Percentiles rank a stretch among this genome's conserved stretches.
phyloP scores from a whole-genome alignment of 2,797 vertebrate species.

The Onychomys torridus region DNA sequence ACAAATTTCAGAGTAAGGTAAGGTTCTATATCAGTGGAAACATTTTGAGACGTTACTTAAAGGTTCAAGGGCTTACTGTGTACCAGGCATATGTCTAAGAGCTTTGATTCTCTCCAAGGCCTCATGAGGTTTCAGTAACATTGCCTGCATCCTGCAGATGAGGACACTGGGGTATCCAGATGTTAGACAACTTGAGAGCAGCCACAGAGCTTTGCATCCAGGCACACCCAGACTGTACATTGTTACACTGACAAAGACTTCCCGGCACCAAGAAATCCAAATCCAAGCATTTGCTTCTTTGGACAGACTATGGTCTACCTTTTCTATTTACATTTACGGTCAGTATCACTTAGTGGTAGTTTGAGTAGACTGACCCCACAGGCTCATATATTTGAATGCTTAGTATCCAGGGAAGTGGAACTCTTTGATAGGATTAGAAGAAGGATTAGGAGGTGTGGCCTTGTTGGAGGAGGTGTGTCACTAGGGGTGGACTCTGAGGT shows the following conservation, averaged over 20 bases:
- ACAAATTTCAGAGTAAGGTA: not conserved
- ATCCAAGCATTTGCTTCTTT: not conserved
- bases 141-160: not conserved
- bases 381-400: not conserved
- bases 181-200: not conserved
- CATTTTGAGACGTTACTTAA: not conserved
- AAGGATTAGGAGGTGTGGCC: not conserved
- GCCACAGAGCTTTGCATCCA: not conserved
- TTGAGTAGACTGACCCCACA: not conserved
- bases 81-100: not conserved
- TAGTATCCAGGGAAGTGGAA: not conserved
- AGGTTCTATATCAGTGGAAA: slow-evolving; percentile 11
- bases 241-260: not conserved
- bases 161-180: not conserved
- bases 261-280: not conserved
- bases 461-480: not conserved
- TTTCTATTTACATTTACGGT: not conserved
- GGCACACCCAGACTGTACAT: not conserved
- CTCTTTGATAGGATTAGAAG: not conserved
- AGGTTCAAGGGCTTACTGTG: not conserved
- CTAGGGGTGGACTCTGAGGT: not conserved
- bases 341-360: not conserved
- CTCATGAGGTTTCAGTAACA: not conserved
- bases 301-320: not conserved
- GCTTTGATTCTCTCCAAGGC: not conserved